Conservation (phyloP, 2,797 vertebrate genomes). For the Acrossocheilus wenchowensis region DNA sequence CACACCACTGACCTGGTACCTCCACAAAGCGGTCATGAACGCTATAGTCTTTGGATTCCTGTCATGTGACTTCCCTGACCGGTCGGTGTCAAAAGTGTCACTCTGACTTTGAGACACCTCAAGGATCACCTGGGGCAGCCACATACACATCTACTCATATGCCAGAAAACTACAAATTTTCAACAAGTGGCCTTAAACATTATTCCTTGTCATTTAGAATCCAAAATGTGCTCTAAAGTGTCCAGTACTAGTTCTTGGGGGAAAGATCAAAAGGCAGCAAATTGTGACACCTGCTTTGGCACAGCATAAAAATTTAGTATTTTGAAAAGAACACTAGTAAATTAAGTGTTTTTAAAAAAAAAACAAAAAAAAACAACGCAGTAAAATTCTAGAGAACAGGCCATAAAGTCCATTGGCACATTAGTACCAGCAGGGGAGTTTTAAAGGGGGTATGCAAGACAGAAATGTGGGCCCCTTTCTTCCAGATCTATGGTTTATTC, state of each 20-base stretch:
- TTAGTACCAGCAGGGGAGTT: neutral
- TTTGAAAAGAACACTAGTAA: too few relatives aligned
- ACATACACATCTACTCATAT: conserved; percentile 45
- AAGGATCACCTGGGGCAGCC: conserved; percentile 56
- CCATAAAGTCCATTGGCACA: neutral
- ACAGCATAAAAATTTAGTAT: neutral
- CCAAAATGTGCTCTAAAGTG: neutral
- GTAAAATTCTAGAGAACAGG: neutral
- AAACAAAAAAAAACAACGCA: too few relatives aligned
- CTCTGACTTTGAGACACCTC: conserved; percentile 46
- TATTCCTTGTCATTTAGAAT: neutral
- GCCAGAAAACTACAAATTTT: neutral
- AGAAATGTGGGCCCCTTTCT: too few relatives aligned
- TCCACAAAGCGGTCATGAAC: conserved; percentile 62
- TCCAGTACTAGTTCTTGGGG: neutral
- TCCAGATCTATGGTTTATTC: too few relatives aligned
- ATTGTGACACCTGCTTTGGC: neutral
- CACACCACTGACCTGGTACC: conserved; percentile 62
- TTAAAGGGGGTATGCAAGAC: too few relatives aligned
- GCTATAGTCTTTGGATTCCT: conserved; percentile 55
- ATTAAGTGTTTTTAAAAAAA: too few relatives aligned
- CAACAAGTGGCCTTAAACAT: neutral
- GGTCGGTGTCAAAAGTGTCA: conserved; percentile 50
- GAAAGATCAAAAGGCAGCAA: neutral
- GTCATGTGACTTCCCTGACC: conserved; percentile 56